Percentiles rank a stretch among this genome's conserved stretches.
Conservation (phyloP, 2,888 invertebrate genomes). For the Cordilura impudica region DNA sequence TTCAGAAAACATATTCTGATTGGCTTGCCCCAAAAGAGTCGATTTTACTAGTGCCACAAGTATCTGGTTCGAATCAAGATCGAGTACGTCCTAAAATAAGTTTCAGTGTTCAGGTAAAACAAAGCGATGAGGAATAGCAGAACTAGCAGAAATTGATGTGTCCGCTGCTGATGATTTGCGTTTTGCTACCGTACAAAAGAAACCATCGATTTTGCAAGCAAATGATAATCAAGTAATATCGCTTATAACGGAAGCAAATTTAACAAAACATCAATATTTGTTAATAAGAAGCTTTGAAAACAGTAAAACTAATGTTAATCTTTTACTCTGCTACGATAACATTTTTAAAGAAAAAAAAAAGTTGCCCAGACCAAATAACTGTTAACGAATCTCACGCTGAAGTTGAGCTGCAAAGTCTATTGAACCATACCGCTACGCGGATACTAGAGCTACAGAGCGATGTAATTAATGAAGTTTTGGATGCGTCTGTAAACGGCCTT, state of each 20-base stretch:
- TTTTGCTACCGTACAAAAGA: background rate
- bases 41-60: background rate
- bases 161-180: conserved; percentile 36
- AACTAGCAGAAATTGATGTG: conserved; percentile 24
- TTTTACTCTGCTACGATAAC: background rate
- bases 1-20: background rate
- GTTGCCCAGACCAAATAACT: conserved; percentile 47
- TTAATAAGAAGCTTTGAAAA: background rate
- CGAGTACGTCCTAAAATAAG: background rate
- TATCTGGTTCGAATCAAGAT: background rate
- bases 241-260: conserved; percentile 17
- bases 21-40: background rate
- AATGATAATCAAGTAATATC: conserved; percentile 12
- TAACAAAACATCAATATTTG: conserved; percentile 32
- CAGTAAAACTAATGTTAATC: background rate
- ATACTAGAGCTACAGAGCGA: conserved; percentile 49
- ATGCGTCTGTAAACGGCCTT: conserved; percentile 27
- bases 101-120: conserved; percentile 22
- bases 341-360: conserved; percentile 45
- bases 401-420: conserved; percentile 30
- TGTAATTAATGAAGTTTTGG: conserved; percentile 17
- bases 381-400: conserved; percentile 45
- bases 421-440: conserved; percentile 35
- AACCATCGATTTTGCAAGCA: conserved; percentile 8
- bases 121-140: conserved; percentile 25